These are phyloP conservation scores for Pelodytes ibericus DNA, from an alignment of 2,797 vertebrate species.

Conservation along the genomic window DNA sequence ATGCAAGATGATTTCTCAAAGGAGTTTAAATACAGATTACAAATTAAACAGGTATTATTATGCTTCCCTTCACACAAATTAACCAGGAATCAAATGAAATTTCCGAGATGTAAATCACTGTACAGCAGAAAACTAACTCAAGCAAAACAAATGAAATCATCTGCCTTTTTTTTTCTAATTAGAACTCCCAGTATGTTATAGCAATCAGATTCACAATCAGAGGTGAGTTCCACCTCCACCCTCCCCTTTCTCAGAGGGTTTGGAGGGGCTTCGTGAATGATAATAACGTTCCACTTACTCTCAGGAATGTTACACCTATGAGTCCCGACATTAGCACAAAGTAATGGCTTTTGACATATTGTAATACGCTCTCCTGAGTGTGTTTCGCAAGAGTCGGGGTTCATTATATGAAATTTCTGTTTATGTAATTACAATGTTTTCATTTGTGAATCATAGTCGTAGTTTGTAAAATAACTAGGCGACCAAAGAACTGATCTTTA, in stretches of 20 bases:
- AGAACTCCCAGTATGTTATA: constrained; percentile 33
- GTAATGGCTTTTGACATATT: constrained; percentile 21
- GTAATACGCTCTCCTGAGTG: background rate
- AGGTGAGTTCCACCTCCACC: constrained; percentile 2
- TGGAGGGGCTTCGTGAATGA: constrained; percentile 5
- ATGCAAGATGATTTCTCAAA: constrained; percentile 46
- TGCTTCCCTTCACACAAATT: constrained; percentile 56
- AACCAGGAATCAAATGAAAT: constrained; percentile 54
- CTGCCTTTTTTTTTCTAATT: constrained; percentile 36
- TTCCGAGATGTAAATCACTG: constrained; percentile 52
- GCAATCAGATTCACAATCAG: constrained; percentile 25
- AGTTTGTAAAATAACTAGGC: constrained; percentile 1
- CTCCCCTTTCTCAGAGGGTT: background rate
- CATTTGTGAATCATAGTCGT: background rate
- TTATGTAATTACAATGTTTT: background rate
- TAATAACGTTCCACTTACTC: background rate
- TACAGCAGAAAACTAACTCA: constrained; percentile 34
- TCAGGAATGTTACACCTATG: background rate
- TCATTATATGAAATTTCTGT: constrained; percentile 3
- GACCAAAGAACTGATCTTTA: background rate
- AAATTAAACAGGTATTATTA: constrained; percentile 55
- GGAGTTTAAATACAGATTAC: constrained; percentile 54
- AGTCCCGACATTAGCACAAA: background rate
- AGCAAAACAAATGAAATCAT: constrained; percentile 54
- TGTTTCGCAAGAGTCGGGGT: background rate